These are phyloP conservation scores for Triplophysa rosa DNA, from an alignment of 2,113 vertebrate genomes.

Conservation along the genomic window DNA sequence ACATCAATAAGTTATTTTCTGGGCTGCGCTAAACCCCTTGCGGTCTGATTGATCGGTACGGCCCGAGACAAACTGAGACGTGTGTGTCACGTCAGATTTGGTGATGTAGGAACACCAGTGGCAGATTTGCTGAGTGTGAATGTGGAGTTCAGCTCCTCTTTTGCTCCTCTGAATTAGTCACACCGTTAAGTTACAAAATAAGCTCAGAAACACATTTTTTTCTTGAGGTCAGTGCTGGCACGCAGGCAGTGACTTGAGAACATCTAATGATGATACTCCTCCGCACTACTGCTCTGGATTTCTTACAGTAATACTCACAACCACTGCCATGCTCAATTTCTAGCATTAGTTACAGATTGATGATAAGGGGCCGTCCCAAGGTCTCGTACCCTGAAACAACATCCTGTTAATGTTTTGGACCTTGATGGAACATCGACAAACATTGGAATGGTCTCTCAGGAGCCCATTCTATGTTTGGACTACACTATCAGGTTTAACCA, in stretches of 20 bases:
- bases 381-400: background rate
- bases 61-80: background rate
- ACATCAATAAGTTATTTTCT: conserved; percentile 10
- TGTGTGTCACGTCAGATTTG: background rate
- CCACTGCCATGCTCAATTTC: background rate
- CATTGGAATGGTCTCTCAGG: background rate
- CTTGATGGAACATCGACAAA: background rate
- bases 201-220: conserved; percentile 7
- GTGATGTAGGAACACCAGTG: background rate
- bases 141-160: background rate
- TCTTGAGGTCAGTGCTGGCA: background rate
- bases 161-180: conserved; percentile 42
- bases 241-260: background rate
- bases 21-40: background rate
- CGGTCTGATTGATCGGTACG: background rate
- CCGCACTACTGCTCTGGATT: background rate
- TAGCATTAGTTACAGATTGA: background rate
- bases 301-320: background rate
- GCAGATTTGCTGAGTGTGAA: conserved; percentile 34
- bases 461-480: background rate
- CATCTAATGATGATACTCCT: background rate
- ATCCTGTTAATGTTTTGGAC: background rate
- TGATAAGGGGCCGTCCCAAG: background rate
- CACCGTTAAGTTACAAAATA: conserved; percentile 31
- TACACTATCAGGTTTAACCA: background rate